Evolutionary conservation across 1,140 invertebrate species (phyloP), one percentile per base, ranked within the genome.

Genomic region (Drosophila kohkoa): DNA sequence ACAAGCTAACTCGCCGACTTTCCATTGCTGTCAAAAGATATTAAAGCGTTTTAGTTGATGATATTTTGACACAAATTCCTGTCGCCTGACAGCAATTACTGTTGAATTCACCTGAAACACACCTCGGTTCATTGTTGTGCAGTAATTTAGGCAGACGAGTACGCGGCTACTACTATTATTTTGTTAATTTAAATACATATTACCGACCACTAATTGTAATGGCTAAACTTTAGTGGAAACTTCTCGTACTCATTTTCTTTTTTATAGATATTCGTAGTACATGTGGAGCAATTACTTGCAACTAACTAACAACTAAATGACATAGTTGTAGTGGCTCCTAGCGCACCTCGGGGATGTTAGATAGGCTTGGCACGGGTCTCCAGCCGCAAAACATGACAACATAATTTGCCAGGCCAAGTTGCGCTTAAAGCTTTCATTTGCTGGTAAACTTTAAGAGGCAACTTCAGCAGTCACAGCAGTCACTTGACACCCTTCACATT

Each of bases 301-400:
- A 69, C 60, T 82, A 76, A 69, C 55, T 82, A 65, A 75, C 69
- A 63, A 65, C 60, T 59, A 77, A 81, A 82, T 88, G 83, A 88
- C 83, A 88, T 66, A 88, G 64, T 89, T 79, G 65, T 57, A 38
- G 60, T 46, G 41, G 41, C 58, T 58, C 55, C 32, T 35, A 30
- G 63, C 43, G 63, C 73, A 74, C 81, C 78, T 67, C 55, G 71
- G 85, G 85, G 79, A 89, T 38, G 35, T 10, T 38, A 32, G 30
- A 32, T 89, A 89, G 85, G 85, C 86, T 89, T 89, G 85, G 15
- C 25, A 32, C 28, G 15, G 46, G 65, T 58, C 58, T 69, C 51
- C 25, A 13, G 25, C 51, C 51, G 8, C 8, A 13, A 32, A 74
- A 83, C 85, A 89, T 87, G 85, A 81, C 80, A 88, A 78, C 77